Percentiles rank a stretch among this genome's conserved stretches.
These are phyloP conservation scores for Grammomys surdaster DNA, from an alignment of 2,113 vertebrate species.

Conservation along the genomic window DNA sequence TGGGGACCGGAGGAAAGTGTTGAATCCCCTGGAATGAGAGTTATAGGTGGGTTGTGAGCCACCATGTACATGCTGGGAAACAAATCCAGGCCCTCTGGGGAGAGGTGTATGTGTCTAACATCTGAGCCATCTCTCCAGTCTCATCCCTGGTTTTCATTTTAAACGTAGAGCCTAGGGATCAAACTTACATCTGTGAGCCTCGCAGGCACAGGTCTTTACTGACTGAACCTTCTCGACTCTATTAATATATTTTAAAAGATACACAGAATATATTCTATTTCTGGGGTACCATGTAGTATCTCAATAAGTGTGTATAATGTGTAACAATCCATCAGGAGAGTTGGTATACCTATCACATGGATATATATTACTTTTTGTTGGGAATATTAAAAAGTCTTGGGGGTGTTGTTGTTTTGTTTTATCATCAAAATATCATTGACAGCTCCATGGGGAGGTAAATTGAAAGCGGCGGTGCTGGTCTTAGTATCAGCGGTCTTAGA, in stretches of 20 bases:
- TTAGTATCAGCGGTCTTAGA: background rate
- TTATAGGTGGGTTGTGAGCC: background rate
- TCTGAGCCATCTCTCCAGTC: background rate
- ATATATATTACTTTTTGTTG: background rate
- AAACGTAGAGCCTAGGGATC: background rate
- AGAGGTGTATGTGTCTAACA: background rate
- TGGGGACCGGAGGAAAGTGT: background rate
- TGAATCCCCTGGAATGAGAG: background rate
- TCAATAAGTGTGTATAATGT: background rate
- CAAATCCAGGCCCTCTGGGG: background rate
- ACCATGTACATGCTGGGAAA: background rate
- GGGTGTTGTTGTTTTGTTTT: background rate
- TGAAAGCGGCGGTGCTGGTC: background rate
- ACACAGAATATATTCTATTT: background rate
- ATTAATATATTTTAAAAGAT: background rate
- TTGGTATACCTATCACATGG: background rate
- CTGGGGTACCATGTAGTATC: background rate
- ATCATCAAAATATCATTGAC: background rate
- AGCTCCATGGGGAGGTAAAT: accelerated
- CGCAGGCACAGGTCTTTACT: background rate
- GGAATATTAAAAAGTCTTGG: background rate
- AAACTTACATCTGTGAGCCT: background rate
- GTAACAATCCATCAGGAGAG: background rate
- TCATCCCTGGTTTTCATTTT: background rate
- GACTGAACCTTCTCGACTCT: background rate